Base-by-base conservation (phyloP, 2,797 vertebrate genomes). In the Tokudaia tokunoshimensis region DNA sequence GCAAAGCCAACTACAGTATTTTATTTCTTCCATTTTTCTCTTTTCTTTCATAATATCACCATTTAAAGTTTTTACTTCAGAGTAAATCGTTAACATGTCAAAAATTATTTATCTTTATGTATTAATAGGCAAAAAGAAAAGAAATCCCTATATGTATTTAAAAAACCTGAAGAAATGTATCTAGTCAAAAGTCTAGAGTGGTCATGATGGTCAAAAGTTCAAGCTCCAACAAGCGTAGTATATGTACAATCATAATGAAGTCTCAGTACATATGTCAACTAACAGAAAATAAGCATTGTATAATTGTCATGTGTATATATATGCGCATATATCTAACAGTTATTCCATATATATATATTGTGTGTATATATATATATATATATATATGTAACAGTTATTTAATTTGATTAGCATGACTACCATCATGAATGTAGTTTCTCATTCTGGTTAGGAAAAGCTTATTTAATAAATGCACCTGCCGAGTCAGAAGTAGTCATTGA, bases 401-500 rank as follows among this genome's bases (percentile, higher is more conserved):
- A 3, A 92, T 92, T 96, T 94, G 86, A 72, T n/a, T 78, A 61
- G 8, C 3, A 20, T 65, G 10, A 72, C 26, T 94, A 81, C 7
- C 19, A 75, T 14, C 29, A 57, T 22, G 11, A 59, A 20, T 63
- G 6, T 7, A 31, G 3, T 65, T 70, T 92, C 14, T 87, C 11
- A 13, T 65, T 95, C 41, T 70, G 11, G 6, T 74, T 83, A 87
- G n/a, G 12, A 90, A 34, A 17, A 79, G 20, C 26, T 80, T 78
- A 50, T 31, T 92, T 87, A n/a, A 41, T 70, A 72, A 95, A 63
- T 47, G 87, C 3, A 11, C 44, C 52, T 26, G 52, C 7, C 91
- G 29, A 3, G 61, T 93, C 50, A 59, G 34, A 96, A 95, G 74
- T 81, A 89, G 22, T n/a, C 55, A 72, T 26, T 86, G 15, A 88